Base-by-base conservation (phyloP, 2,113 vertebrate genomes). In the Ptychochromis oligacanthus region DNA sequence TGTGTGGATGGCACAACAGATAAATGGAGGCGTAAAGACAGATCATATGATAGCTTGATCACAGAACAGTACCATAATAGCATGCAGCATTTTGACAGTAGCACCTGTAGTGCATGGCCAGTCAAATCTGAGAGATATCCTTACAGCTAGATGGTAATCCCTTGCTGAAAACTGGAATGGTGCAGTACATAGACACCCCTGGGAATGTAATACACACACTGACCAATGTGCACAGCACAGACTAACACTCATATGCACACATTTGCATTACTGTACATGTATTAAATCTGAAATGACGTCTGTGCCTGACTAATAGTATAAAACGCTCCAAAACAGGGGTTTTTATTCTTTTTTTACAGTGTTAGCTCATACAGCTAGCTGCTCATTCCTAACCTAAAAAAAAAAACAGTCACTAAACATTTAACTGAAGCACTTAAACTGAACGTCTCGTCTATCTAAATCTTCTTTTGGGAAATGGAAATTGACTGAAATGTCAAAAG, bases 141-240 rank as follows among this genome's bases (percentile, higher is more conserved):
- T 67, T 86, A 77, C 72, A 34, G 24, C 15, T 55, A 55, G 75
- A 80, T 81, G 86, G 12, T 92, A 88, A 91, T 89, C 83, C 84
- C 49, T 76, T 26, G 4, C 61, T 84, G 82, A 67, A 59, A 64
- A 28, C 58, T 67, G 76, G 85, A 93, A 89, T 88, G 83, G 55
- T 89, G 83, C 52, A 80, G 82, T 78, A 86, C 31, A 92, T 70
- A 7, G 77, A 94, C 85, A 91, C 89, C 77, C 79, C 74, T 88
- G 93, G 78, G 91, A 94, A 83, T 59, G 43, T 24, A 65, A 80
- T 2, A 46, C 15, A 31, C 2, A 20, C 36, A 60, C 11, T n/a
- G 10, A 31, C 22, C 13, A 24, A 49, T 22, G 28, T 49, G 43
- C 28, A 31, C 28, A 20, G 26, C 26, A 52, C 46, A 72, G 20